phyloP scores from a whole-genome alignment of 2,797 vertebrate species.

The Onychomys arenicola region DNA sequence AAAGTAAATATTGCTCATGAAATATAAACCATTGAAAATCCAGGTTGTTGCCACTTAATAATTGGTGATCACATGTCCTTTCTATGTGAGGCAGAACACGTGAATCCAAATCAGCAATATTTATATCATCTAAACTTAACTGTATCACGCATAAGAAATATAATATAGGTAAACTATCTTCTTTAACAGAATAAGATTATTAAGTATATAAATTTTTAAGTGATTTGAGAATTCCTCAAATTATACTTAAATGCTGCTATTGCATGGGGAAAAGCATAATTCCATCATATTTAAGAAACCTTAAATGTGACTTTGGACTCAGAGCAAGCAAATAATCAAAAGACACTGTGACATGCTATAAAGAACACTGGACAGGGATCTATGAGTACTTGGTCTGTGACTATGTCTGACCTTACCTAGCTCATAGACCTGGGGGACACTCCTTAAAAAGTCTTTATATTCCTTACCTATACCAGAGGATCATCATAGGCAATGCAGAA shows the following conservation, averaged over 20 bases:
- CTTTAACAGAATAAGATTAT: neutral
- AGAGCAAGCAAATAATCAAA: neutral
- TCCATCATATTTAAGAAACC: slow-evolving; percentile 34
- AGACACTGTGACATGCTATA: neutral
- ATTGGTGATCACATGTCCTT: neutral
- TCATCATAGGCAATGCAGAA: neutral
- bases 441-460: neutral
- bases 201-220: neutral
- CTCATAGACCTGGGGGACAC: neutral
- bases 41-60: slow-evolving; percentile 4
- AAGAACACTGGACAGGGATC: neutral
- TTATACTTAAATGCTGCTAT: slow-evolving; percentile 18
- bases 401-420: neutral
- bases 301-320: neutral
- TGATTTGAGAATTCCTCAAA: slow-evolving; percentile 46
- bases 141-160: neutral
- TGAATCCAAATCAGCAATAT: neutral
- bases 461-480: neutral
- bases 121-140: slow-evolving; percentile 9
- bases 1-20: neutral
- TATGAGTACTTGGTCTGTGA: neutral
- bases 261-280: neutral
- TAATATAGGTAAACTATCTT: slow-evolving; percentile 31
- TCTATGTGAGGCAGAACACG: neutral
- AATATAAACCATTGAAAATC: slow-evolving; percentile 33